phyloP scores from a whole-genome alignment of 2,888 invertebrate species.

The Eurytoma adleriae region DNA sequence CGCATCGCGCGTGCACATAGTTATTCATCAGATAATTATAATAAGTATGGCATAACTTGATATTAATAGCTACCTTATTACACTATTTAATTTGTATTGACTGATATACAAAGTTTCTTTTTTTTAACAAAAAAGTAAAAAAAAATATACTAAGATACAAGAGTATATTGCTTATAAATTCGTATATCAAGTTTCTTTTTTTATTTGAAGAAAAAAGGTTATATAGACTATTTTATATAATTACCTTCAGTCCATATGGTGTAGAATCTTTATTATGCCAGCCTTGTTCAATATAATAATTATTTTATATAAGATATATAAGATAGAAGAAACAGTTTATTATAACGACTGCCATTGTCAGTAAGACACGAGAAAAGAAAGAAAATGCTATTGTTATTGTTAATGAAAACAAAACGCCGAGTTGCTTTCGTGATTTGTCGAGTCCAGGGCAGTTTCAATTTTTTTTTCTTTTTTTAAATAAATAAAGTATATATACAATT shows the following conservation, averaged over 20 bases:
- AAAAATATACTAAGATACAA: constrained; percentile 57
- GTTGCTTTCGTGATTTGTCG: constrained; percentile 53
- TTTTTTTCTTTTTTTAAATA: constrained; percentile 10
- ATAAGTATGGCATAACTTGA: constrained; percentile 52
- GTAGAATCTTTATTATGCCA: constrained; percentile 42
- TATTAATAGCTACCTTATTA: constrained; percentile 49
- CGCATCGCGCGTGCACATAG: constrained; percentile 43
- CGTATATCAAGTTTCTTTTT: constrained; percentile 38
- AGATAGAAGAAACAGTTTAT: constrained; percentile 35
- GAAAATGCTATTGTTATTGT: constrained; percentile 47
- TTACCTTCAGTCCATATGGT: constrained; percentile 34
- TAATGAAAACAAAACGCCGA: constrained; percentile 38
- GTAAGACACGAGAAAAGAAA: constrained; percentile 31
- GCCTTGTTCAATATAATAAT: constrained; percentile 48
- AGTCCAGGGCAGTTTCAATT: constrained; percentile 52
- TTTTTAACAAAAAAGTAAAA: constrained; percentile 14
- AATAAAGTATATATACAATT: constrained; percentile 51
- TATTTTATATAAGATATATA: constrained; percentile 40
- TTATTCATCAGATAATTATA: constrained; percentile 49
- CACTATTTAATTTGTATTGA: constrained; percentile 55
- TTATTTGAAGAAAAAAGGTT: constrained; percentile 37
- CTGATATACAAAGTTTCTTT: constrained; percentile 46
- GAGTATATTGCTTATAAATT: constrained; percentile 48
- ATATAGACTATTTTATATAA: not conserved
- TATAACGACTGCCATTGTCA: constrained; percentile 56